A percentile compares a stretch with the other conserved stretches of the same genome.
These are phyloP conservation scores for Bergia puertoricense DNA, from an alignment of 92 coral and sea anemone species.

Conservation along the genomic window DNA sequence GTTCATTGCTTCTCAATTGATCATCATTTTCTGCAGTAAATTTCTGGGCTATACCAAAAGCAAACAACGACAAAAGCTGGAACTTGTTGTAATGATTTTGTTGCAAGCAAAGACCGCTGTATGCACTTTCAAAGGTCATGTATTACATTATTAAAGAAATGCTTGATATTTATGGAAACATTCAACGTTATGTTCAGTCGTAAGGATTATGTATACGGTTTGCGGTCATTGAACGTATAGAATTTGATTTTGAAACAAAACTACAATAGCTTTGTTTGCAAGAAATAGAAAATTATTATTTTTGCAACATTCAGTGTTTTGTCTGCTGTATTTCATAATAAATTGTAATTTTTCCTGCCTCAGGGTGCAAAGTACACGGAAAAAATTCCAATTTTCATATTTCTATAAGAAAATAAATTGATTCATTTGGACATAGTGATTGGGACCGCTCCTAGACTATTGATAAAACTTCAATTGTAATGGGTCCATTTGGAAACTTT, in stretches of 20 bases:
- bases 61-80: neutral
- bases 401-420: neutral
- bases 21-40: neutral
- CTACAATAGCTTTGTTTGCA: conserved; percentile 16
- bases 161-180: neutral
- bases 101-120: neutral
- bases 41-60: neutral
- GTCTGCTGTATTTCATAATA: neutral
- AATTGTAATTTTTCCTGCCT: neutral
- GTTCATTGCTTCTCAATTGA: neutral
- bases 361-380: neutral
- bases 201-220: neutral
- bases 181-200: neutral
- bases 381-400: neutral
- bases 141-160: neutral
- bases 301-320: neutral
- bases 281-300: neutral
- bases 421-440: neutral
- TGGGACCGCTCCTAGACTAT: neutral
- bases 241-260: neutral
- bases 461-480: neutral
- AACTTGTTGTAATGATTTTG: neutral
- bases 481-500: neutral
- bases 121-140: neutral
- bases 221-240: neutral